phyloP scores from a whole-genome alignment of 1,140 invertebrate genomes.

The Zaprionus vittiger region DNA sequence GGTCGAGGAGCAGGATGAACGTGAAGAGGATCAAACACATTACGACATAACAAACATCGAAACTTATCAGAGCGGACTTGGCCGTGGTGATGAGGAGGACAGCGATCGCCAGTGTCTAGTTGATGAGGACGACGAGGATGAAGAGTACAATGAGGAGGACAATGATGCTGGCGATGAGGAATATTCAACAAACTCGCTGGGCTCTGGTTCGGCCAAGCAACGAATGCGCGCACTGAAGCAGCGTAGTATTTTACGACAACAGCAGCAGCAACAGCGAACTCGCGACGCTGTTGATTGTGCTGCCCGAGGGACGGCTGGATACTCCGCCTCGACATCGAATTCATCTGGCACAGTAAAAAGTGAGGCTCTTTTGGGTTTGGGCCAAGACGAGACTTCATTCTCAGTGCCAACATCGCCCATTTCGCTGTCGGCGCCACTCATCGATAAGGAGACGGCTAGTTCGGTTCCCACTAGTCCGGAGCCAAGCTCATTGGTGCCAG shows the following conservation, averaged over 20 bases:
- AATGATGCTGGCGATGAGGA: slow-evolving; percentile 81
- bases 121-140: slow-evolving; percentile 66
- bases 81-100: slow-evolving; percentile 73
- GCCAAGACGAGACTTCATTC: slow-evolving; percentile 79
- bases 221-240: slow-evolving; percentile 74
- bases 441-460: slow-evolving; percentile 85
- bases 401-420: slow-evolving; percentile 83
- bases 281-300: slow-evolving; percentile 71
- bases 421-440: slow-evolving; percentile 76
- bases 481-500: slow-evolving; percentile 85
- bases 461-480: slow-evolving; percentile 93
- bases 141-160: slow-evolving; percentile 71
- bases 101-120: slow-evolving; percentile 79
- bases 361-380: slow-evolving; percentile 50
- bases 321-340: slow-evolving; percentile 63
- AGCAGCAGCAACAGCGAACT: slow-evolving; percentile 58
- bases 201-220: slow-evolving; percentile 73
- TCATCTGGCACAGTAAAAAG: slow-evolving; percentile 80
- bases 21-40: slow-evolving; percentile 81
- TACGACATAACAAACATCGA: slow-evolving; percentile 83
- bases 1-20: slow-evolving; percentile 61
- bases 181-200: slow-evolving; percentile 74
- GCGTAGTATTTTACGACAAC: slow-evolving; percentile 51
- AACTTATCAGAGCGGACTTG: slow-evolving; percentile 73
- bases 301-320: slow-evolving; percentile 36